These are phyloP conservation scores for Sprattus sprattus DNA, from an alignment of 2,113 vertebrate genomes.

Conservation along the genomic window DNA sequence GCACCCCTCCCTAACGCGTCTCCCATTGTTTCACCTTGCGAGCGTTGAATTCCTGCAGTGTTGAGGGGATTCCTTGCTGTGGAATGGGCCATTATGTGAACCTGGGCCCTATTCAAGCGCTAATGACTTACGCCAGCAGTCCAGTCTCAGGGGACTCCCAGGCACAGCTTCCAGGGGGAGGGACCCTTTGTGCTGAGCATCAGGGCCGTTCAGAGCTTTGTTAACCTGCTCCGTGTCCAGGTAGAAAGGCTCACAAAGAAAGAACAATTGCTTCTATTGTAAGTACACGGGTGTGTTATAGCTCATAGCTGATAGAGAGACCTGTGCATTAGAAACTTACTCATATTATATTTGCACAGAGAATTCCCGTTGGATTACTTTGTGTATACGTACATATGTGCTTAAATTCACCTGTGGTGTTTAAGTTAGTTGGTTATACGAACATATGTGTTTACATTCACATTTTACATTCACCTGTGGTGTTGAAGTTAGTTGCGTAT, in stretches of 20 bases:
- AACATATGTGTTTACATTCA: too few relatives aligned
- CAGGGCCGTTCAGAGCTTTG: constrained; percentile 21
- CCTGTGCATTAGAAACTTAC: not conserved
- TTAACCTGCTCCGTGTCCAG: constrained; percentile 38
- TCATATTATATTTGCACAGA: not conserved
- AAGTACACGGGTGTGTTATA: not conserved
- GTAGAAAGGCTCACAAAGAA: not conserved
- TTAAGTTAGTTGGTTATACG: not conserved
- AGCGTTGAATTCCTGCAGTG: constrained; percentile 63
- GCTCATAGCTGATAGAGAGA: not conserved
- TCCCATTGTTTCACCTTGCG: constrained; percentile 62
- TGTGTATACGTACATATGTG: not conserved
- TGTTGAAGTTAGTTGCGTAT: too few relatives aligned
- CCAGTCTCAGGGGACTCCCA: constrained; percentile 58
- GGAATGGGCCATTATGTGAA: constrained; percentile 68
- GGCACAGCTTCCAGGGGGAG: constrained; percentile 45
- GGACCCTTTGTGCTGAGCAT: constrained; percentile 56
- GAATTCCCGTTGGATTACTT: too few relatives aligned
- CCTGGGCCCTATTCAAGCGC: constrained; percentile 60
- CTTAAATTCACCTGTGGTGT: not conserved
- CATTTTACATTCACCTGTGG: too few relatives aligned
- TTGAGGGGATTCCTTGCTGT: constrained; percentile 63
- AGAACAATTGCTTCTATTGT: constrained; percentile 9
- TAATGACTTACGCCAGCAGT: constrained; percentile 59
- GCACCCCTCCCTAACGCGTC: constrained; percentile 53